Conservation (phyloP, 2,888 invertebrate genomes). For the Panzeria rudis region DNA sequence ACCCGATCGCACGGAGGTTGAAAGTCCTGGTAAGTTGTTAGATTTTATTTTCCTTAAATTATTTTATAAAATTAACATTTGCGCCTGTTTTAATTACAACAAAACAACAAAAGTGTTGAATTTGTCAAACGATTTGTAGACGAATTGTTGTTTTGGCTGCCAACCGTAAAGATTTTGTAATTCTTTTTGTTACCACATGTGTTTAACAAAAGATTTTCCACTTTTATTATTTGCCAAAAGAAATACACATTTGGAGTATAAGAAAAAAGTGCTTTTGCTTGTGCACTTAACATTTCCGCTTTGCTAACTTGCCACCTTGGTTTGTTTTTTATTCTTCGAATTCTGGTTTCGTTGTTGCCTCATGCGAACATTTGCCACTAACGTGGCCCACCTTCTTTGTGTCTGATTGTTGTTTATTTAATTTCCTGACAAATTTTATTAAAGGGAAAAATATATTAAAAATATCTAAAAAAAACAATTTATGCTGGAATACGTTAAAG, state of each 20-base stretch:
- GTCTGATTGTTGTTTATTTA: conserved; percentile 55
- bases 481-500: conserved; percentile 2
- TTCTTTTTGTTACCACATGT: conserved; percentile 65
- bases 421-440: conserved; percentile 55
- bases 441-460: conserved; percentile 4
- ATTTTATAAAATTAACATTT: conserved; percentile 56
- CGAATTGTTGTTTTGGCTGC: conserved; percentile 54
- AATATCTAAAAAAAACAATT: conserved; percentile 13
- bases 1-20: conserved; percentile 83
- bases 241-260: conserved; percentile 42
- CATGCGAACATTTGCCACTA: conserved; percentile 33
- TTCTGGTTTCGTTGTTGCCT: conserved; percentile 16
- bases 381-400: conserved; percentile 45
- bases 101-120: conserved; percentile 51
- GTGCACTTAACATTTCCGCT: conserved; percentile 60
- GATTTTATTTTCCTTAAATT: not conserved
- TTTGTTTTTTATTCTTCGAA: not conserved
- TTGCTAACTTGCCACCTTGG: conserved; percentile 68
- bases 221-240: conserved; percentile 64
- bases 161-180: conserved; percentile 65
- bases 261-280: conserved; percentile 24
- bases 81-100: conserved; percentile 67
- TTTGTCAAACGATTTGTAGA: conserved; percentile 46
- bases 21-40: conserved; percentile 83
- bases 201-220: conserved; percentile 71